Base-by-base conservation (phyloP, 1,140 invertebrate species). In the Drosophila nigromelanica region DNA sequence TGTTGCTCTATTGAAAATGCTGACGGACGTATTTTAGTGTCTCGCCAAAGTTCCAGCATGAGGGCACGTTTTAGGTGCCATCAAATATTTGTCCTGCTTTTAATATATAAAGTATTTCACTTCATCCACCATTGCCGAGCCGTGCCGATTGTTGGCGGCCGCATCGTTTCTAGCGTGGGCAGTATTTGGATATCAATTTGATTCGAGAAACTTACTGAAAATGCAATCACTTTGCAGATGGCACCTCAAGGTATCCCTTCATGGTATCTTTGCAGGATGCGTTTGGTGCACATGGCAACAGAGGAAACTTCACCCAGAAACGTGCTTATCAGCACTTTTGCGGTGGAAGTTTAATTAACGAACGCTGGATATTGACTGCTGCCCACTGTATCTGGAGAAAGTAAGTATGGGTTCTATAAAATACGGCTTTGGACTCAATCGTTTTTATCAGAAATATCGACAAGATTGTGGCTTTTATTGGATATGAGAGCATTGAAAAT, bases 321-420 rank as follows among this genome's bases (percentile, higher is more conserved):
- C n/a, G 7, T 2, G 58, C 15, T 11, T 87, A 78, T 64, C 62
- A 67, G 3, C 90, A 91, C 35, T 91, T 91, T 48, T 91, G 90
- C 42, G 90, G 90, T 7, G 90, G 90, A 12, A 87, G 81, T 45
- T 35, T 91, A n/a, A 78, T 91, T 7, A 76, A 71, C 45, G 63
- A 80, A n/a, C 74, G 73, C 6, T 91, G 89, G 89, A 91, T 91
- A 15, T 37, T 91, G 7, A 77, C 76, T 12, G 90, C 90, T 2
- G 90, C 86, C 4, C 90, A 91, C 42, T 91, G 90, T 52, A 56
- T 90, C 7, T 91, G 89, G 81, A 60, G 73, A 18, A 91, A 91
- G 90, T 91, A 51, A 54, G 73, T 73, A 6, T 40, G 27, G 12
- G 5, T 21, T 10, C 8, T 35, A n/a, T 58, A 14, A 14, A 2